Base-by-base conservation (phyloP, 2,797 vertebrate genomes). In the Hephaestus fuliginosus region DNA sequence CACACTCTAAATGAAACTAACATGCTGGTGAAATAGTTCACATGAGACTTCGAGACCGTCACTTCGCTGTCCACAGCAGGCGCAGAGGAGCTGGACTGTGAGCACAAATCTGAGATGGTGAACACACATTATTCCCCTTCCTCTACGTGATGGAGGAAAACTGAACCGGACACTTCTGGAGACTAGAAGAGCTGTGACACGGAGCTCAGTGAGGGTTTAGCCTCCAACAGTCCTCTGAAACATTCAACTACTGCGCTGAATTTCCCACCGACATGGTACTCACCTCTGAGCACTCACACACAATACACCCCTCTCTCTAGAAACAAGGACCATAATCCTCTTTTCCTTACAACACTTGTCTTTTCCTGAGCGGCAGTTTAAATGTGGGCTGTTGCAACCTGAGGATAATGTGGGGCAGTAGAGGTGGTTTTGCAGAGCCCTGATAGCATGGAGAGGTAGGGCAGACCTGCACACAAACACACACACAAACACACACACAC, bases 241-340 rank as follows among this genome's bases (percentile, higher is more conserved):
- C 57, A 55, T 4, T 39, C 3, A 74, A 18, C 41, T 51, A 65
- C 67, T 63, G 62, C 14, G 52, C 43, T 55, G 49, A 75, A 66
- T 64, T 76, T 74, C 61, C 18, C 17, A 49, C 25, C 60, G 36
- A 74, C 77, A 58, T 48, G 33, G 28, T 49, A 51, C 57, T 78
- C 76, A 43, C 69, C 70, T 46, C 41, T 17, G n/a, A 65, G 49
- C 65, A 63, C 73, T 25, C 25, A 43, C 5, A 58, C 53, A 70
- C 63, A 69, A 57, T 53, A 60, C 55, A 65, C 10, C 14, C 33
- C 66, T 52, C 57, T 44, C 28, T 71, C 65, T 15, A 36, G 7
- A 49, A 62, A 51, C 46, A 61, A 30, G 53, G 15, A 30, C 3
- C 36, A 48, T 82, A 86, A 90, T 88, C 86, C 82, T 89, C 69